These are phyloP conservation scores for Anthrax anthrax DNA, from an alignment of 2,888 invertebrate species.

Conservation along the genomic window DNA sequence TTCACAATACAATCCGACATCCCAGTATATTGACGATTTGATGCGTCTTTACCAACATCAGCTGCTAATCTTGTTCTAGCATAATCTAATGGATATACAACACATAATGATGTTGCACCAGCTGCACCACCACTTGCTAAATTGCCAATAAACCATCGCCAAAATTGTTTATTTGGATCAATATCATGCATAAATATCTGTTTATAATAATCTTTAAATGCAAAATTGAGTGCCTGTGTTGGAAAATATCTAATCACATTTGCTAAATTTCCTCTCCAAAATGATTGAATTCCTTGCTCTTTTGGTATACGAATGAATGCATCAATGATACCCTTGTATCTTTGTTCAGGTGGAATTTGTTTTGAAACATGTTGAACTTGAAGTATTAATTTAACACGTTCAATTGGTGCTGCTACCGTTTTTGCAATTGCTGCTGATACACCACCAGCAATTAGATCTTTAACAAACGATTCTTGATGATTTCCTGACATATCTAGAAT, in stretches of 20 bases:
- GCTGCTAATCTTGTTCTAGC: slow-evolving; percentile 67
- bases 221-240: slow-evolving; percentile 80
- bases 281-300: slow-evolving; percentile 63
- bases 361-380: slow-evolving; percentile 82
- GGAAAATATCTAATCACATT: slow-evolving; percentile 85
- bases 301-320: slow-evolving; percentile 62
- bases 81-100: slow-evolving; percentile 84
- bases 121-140: slow-evolving; percentile 80
- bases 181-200: slow-evolving; percentile 59
- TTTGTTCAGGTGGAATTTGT: slow-evolving; percentile 61
- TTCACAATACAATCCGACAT: slow-evolving; percentile 68
- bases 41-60: slow-evolving; percentile 69
- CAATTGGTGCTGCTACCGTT: slow-evolving; percentile 81
- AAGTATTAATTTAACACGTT: slow-evolving; percentile 76
- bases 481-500: too few species aligned
- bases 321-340: slow-evolving; percentile 75
- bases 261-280: slow-evolving; percentile 82
- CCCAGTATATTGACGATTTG: slow-evolving; percentile 67
- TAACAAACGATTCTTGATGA: slow-evolving; percentile 28
- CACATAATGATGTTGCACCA: slow-evolving; percentile 76
- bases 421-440: slow-evolving; percentile 79
- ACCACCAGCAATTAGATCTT: slow-evolving; percentile 78
- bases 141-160: slow-evolving; percentile 68
- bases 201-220: slow-evolving; percentile 84
- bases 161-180: slow-evolving; percentile 71